These are phyloP conservation scores for Glomeris maerens DNA, from an alignment of 1,140 invertebrate genomes.

Conservation along the genomic window DNA sequence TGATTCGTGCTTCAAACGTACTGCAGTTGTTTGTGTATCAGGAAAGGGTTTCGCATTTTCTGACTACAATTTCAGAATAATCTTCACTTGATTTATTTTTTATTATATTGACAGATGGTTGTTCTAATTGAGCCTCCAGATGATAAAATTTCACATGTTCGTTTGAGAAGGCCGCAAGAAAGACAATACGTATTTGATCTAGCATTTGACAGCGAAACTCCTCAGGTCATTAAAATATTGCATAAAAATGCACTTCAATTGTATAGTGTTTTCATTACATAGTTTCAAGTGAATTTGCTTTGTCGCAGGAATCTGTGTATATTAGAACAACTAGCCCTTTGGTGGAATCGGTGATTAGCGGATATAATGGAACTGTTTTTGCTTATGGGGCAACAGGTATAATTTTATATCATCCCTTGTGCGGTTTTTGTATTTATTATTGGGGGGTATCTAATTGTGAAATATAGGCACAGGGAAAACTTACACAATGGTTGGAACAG, in stretches of 20 bases:
- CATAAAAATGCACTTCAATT: conserved; percentile 5
- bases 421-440: background rate
- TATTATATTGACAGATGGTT: conserved; percentile 38
- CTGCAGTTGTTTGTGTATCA: no score
- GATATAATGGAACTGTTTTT: conserved; percentile 76
- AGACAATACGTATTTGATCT: conserved; percentile 76
- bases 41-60: no score
- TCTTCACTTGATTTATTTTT: no score
- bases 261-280: conserved; percentile 8
- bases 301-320: conserved; percentile 63
- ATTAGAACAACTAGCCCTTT: conserved; percentile 42
- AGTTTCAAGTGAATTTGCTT: background rate
- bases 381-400: conserved; percentile 81
- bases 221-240: conserved; percentile 29
- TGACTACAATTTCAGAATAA: no score
- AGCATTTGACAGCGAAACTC: conserved; percentile 47
- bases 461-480: conserved; percentile 68
- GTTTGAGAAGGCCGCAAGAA: conserved; percentile 46
- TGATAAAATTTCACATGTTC: conserved; percentile 44
- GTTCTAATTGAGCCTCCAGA: conserved; percentile 47
- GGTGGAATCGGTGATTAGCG: conserved; percentile 44
- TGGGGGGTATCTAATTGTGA: background rate
- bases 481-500: conserved; percentile 60
- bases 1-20: no score
- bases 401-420: background rate